These are phyloP conservation scores for Clarias gariepinus DNA, from an alignment of 2,113 vertebrate genomes.

Conservation along the genomic window DNA sequence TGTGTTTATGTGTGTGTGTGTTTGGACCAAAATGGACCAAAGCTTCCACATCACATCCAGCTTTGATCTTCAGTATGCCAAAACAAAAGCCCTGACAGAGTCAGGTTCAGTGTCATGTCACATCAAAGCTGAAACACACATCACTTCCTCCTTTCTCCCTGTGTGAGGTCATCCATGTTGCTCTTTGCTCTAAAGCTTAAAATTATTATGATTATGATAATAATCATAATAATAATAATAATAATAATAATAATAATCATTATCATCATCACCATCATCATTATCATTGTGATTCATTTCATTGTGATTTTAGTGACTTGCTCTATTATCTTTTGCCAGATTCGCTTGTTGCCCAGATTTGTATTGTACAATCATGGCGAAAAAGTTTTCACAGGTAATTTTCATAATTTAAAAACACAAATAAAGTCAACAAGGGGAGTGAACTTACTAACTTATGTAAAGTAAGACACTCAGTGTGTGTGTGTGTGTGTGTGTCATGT, in stretches of 20 bases:
- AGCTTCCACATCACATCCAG: not conserved
- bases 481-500: too few relatives aligned
- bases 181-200: not conserved
- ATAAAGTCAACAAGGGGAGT: not conserved
- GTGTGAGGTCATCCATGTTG: conserved; percentile 32
- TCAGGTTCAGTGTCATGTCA: conserved; percentile 23
- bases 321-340: too few relatives aligned
- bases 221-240: too few relatives aligned
- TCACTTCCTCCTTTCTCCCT: not conserved
- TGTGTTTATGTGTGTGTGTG: not conserved
- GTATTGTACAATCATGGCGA: not conserved
- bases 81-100: conserved; percentile 5
- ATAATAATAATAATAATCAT: too few relatives aligned
- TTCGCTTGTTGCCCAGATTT: not conserved
- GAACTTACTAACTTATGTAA: too few relatives aligned
- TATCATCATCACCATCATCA: too few relatives aligned
- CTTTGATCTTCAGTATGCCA: conserved; percentile 43
- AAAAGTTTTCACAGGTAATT: not conserved
- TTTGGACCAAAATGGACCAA: conserved; percentile 19
- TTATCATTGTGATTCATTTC: not conserved
- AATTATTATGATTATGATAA: too few relatives aligned
- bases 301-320: not conserved
- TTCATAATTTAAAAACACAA: not conserved
- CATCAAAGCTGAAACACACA: conserved; percentile 24
- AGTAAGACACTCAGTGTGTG: too few relatives aligned